phyloP scores from a whole-genome alignment of 2,888 invertebrate species.

The Cantharis lateralis region DNA sequence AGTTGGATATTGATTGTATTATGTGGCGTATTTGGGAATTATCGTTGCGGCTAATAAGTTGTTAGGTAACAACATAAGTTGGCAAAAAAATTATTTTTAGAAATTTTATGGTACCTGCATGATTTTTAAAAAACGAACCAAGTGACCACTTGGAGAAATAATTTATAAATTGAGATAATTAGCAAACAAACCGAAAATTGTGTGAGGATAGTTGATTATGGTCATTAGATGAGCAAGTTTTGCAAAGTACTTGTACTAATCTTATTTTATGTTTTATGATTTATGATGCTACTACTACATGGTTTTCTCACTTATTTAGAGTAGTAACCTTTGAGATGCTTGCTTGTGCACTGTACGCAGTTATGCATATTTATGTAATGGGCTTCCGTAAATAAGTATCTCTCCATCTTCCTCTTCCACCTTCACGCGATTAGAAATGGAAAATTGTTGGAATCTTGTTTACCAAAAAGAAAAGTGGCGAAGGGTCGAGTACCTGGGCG shows the following conservation, averaged over 20 bases:
- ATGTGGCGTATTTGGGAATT: not conserved
- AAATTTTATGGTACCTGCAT: no score
- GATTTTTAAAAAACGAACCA: no score
- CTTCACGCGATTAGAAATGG: not conserved
- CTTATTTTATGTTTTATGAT: not conserved
- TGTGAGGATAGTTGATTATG: not conserved
- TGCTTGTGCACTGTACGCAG: not conserved
- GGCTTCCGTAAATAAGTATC: not conserved
- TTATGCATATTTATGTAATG: not conserved
- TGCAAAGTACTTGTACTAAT: not conserved
- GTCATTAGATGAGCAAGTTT: not conserved
- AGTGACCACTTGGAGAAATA: no score
- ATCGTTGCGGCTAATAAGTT: not conserved
- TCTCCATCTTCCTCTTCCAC: not conserved
- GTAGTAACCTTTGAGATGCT: not conserved
- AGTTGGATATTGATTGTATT: not conserved
- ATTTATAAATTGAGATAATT: no score
- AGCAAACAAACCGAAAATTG: not conserved
- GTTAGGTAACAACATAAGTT: not conserved
- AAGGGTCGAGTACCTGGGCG: not conserved
- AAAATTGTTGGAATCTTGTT: not conserved
- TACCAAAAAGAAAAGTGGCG: not conserved
- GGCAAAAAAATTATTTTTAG: no score
- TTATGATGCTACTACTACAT: not conserved
- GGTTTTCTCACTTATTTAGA: not conserved